These are phyloP conservation scores for Rhyacophila evoluta DNA, from an alignment of 2,888 invertebrate genomes.

Conservation along the genomic window DNA sequence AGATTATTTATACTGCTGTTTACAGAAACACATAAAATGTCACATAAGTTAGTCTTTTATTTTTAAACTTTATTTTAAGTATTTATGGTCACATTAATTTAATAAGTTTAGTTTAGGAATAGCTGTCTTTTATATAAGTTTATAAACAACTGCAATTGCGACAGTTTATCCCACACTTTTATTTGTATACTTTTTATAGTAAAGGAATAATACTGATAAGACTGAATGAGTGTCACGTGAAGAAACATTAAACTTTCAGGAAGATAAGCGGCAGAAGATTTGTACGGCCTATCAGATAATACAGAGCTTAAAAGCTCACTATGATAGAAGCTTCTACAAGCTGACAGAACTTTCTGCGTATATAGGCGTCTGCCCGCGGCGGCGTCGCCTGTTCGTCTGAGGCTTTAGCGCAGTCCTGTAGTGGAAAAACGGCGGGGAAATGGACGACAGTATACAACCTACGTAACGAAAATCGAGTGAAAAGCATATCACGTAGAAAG, in stretches of 20 bases:
- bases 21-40: not conserved
- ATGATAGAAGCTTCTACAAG: slow-evolving; percentile 22
- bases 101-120: not conserved
- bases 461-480: not conserved
- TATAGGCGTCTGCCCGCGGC: slow-evolving; percentile 48
- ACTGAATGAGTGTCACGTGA: not conserved
- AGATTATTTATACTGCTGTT: not conserved
- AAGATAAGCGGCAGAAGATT: slow-evolving; percentile 5
- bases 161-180: not conserved
- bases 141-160: not conserved
- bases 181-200: not conserved
- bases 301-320: slow-evolving; percentile 23
- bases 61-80: not conserved
- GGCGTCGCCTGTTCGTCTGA: slow-evolving; percentile 53
- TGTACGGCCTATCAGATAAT: slow-evolving; percentile 18
- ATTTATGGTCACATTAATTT: not conserved
- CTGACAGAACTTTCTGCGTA: slow-evolving; percentile 32
- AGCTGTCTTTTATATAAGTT: not conserved
- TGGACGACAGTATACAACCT: not conserved
- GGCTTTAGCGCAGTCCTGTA: slow-evolving; percentile 35
- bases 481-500: slow-evolving; percentile 31
- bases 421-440: not conserved
- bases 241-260: not conserved
- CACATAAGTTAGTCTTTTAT: no score
- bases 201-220: not conserved